These are phyloP conservation scores for Hemichromis elongatus DNA, from an alignment of 2,113 vertebrate genomes.

Conservation along the genomic window DNA sequence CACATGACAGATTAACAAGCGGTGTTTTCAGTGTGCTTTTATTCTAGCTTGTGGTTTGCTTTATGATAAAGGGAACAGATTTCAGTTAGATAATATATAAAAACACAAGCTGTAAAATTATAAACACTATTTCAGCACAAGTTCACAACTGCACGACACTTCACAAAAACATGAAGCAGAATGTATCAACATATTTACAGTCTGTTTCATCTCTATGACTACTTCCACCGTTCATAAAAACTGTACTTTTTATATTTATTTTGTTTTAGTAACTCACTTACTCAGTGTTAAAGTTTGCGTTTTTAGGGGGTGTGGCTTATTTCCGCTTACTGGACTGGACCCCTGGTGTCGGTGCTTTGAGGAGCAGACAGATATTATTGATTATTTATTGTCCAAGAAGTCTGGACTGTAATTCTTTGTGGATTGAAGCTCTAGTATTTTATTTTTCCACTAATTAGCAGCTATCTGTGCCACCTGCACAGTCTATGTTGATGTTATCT, in stretches of 20 bases:
- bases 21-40: background rate
- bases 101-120: background rate
- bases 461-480: background rate
- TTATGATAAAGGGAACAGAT: background rate
- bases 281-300: background rate
- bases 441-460: background rate
- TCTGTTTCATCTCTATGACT: background rate
- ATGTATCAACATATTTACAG: background rate
- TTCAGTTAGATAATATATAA: background rate
- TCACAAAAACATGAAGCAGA: background rate
- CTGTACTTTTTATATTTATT: background rate
- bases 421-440: background rate
- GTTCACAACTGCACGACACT: fast-evolving
- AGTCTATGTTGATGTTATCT: background rate
- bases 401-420: background rate
- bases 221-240: fast-evolving
- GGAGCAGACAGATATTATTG: background rate
- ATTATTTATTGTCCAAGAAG: background rate
- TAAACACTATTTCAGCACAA: background rate
- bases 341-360: background rate
- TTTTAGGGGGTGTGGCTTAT: background rate
- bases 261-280: background rate
- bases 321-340: background rate
- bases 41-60: background rate
- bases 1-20: background rate